Evolutionary conservation across 64 coral and sea anemone species (phyloP).

Genomic region (Actinia equina): DNA sequence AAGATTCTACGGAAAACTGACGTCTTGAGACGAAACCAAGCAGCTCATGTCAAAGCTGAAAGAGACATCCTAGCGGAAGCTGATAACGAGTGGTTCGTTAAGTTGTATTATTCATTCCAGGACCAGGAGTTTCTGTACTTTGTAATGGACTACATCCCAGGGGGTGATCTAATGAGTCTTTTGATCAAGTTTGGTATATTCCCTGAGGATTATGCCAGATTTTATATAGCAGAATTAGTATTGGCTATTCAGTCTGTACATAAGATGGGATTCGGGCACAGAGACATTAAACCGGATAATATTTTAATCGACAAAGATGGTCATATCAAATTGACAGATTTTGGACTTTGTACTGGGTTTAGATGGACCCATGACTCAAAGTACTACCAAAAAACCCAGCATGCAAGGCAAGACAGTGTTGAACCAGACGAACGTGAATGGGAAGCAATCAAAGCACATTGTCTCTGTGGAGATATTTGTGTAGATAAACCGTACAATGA

Average conservation of each 20-base stretch:
- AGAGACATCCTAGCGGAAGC: conserved; percentile 96
- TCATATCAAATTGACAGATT: conserved; percentile 97
- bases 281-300: conserved; percentile 96
- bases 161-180: conserved; percentile 93
- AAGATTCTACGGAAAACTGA: conserved; percentile 94
- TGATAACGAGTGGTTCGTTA: conserved; percentile 98
- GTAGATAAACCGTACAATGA: conserved; percentile 51
- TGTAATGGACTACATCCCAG: conserved; percentile 99
- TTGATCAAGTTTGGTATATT: conserved; percentile 92
- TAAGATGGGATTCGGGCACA: conserved; percentile 88
- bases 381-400: conserved; percentile 87
- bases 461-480: conserved; percentile 48
- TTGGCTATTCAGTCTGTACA: conserved; percentile 96
- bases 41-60: conserved; percentile 97
- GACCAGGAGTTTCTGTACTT: conserved; percentile 85
- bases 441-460: conserved; percentile 56
- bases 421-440: conserved; percentile 62
- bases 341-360: conserved; percentile 98
- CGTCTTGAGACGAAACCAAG: conserved; percentile 80
- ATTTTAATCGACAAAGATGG: conserved; percentile 94
- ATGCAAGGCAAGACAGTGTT: conserved; percentile 64
- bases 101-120: conserved; percentile 96
- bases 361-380: conserved; percentile 96
- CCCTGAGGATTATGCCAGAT: conserved; percentile 74
- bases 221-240: conserved; percentile 98